Evolutionary conservation across 2,113 vertebrate species (phyloP), one percentile per base, ranked within the genome.

Genomic region (Euleptes europaea): DNA sequence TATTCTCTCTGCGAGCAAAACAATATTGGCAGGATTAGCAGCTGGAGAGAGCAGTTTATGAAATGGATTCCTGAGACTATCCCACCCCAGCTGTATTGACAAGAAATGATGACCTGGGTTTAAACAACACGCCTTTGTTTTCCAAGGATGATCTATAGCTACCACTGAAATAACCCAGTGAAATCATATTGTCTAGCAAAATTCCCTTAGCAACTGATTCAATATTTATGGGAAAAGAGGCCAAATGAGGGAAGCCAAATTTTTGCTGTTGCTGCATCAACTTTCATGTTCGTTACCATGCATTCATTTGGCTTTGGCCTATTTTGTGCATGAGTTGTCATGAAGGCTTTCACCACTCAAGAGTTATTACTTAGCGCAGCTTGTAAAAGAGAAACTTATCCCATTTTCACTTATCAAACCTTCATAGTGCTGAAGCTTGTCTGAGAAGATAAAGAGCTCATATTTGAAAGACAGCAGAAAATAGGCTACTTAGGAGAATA

Each of bases 141-240:
- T 90, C 85, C n/a, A 71, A 88, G 71, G 63, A 83, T 92, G 88
- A 93, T 85, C 72, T 83, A 78, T 54, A 81, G 85, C 49, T 69
- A 10, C 83, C 87, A 85, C 67, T 91, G 85, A 87, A 93, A 42
- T 93, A 92, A 80, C 83, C 85, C 82, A 13, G 86, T 92, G 86
- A 90, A 93, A 93, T 88, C 87, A 89, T 88, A 26, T 70, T 91
- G 92, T 89, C 89, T 86, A 86, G 44, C 42, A 79, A 84, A 92
- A 92, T 88, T 93, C 91, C 84, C 91, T 85, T 90, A 94, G 90
- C 90, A 95, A 91, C 91, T 47, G 82, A 42, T 83, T 90, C 85
- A 93, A 63, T 92, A 90, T 94, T 94, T 94, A 88, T 83, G 73
- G 87, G 71, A 63, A 89, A 84, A 88, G 44, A 82, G 82, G n/a